Base-by-base conservation (phyloP, 2,888 invertebrate genomes). In the Netelia inedita region DNA sequence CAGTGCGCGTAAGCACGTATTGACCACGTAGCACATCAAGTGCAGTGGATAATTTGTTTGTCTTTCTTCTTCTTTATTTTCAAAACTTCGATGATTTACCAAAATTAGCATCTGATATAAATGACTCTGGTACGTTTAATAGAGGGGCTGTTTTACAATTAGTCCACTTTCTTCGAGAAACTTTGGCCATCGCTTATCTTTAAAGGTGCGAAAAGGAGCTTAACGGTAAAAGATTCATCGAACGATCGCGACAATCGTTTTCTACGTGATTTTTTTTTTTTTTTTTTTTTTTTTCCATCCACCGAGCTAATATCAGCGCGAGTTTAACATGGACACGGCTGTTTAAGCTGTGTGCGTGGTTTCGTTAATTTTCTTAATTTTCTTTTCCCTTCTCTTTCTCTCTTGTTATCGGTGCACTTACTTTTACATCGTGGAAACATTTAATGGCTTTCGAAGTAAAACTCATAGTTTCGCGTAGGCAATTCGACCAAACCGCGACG, bases 321-420 rank as follows among this genome's bases (percentile, higher is more conserved):
- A 79, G 75, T 79, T 66, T 78, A 63, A 78, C 53, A 66, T 66
- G 55, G 50, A 82, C 85, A 82, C 82, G 85, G 79, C 85, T 85
- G 82, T 82, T 86, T 74, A 82, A 88, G 82, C 86, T 86, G 88
- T 91, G 91, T 91, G 91, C 91, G 89, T 89, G 87, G 86, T 89
- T 88, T 10, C 73, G 21, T 53, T 53, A 46, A 41, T 21, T 69
- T 57, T 65, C 59, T 55, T 23, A 23, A 1, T 57, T 79, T 11
- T 41, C 43, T 88, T 87, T 66, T 21, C 14, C 23, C 16, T 59
- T 57, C 50, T 59, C 35, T 68, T 41, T 76, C 21, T 10, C 11
- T 69, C 61, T 68, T 53, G 28, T 71, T 71, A 87, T 85, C 86
- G 79, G 86, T 89, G 88, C 88, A 87, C 83, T 89, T 89, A 88